Base-by-base conservation (phyloP, 2,797 vertebrate genomes). In the Meriones psammophilus region DNA sequence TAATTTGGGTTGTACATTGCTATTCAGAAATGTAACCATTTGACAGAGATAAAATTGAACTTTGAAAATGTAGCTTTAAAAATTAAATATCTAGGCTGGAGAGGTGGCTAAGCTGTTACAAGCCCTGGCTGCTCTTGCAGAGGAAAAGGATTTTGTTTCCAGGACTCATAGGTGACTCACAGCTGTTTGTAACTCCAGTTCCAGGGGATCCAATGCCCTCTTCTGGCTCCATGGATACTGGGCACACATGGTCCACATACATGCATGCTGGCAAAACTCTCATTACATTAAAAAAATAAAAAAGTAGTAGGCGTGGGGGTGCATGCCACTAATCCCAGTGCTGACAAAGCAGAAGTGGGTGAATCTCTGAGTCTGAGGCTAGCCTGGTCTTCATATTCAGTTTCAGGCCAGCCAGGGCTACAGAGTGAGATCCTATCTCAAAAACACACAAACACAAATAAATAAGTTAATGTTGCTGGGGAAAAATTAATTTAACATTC, bases 41-140 rank as follows among this genome's bases (percentile, higher is more conserved):
- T 96, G 36, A 95, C 88, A 85, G n/a, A 94, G 66, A 36, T 86
- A 92, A 96, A 97, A 86, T 50, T 90, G 85, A 94, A 95, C 15
- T 74, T 96, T 95, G 42, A 69, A 36, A 5, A 71, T 73, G 85
- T 95, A 93, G 33, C n/a, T 88, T 95, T 94, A 77, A 87, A 92
- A 93, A 80, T 80, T 42, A 81, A 42, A 73, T 91, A 26, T 39
- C 56, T 22, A 39, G 58, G 58, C 24, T 81, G 22, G 36, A n/a
- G 33, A 58, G 79, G 28, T 39, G 7, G 79, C 58, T 28, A 36
- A 60, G n/a, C 56, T 6, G 13, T 83, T 56, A n/a, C 33, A 10
- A 56, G 4, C 28, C 18, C 56, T 50, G 36, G n/a, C n/a, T 26
- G 12, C 22, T 81, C 22, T 62, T 62, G 33, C 5, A 17, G n/a